Conservation (phyloP, 2,113 vertebrate species). For the Gavialis gangeticus region DNA sequence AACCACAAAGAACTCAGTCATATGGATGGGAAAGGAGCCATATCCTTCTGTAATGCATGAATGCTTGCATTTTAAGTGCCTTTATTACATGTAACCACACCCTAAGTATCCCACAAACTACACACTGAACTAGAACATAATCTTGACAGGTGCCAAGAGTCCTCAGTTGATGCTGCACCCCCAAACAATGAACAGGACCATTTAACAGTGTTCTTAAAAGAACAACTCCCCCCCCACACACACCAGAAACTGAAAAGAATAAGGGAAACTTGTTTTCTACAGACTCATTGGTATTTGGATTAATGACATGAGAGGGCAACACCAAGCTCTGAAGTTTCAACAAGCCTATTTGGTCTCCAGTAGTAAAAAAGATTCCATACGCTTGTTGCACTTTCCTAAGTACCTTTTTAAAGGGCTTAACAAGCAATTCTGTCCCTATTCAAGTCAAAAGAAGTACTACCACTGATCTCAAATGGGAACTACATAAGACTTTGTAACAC, state of each 20-base stretch:
- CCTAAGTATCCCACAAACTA: no score
- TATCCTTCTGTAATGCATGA: no score
- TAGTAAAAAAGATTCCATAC: neutral
- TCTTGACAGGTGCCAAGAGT: neutral
- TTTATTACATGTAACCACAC: no score
- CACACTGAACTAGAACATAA: no score
- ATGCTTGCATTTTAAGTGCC: no score
- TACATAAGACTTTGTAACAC: neutral
- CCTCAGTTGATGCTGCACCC: neutral
- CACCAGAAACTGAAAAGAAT: neutral
- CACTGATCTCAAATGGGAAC: neutral
- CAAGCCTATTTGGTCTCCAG: neutral
- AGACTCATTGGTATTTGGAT: no score
- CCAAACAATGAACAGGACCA: neutral
- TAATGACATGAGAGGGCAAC: neutral
- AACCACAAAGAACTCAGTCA: no score
- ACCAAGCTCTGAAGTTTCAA: neutral
- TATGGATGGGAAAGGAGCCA: no score
- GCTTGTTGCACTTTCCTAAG: neutral
- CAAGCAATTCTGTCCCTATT: neutral
- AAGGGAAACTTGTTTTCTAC: fast-evolving
- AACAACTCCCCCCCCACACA: neutral
- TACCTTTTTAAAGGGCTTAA: neutral
- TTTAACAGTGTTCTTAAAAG: neutral
- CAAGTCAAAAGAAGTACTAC: neutral